Base-by-base conservation (phyloP, 2,797 vertebrate species). In the Melanotaenia trifasciata region DNA sequence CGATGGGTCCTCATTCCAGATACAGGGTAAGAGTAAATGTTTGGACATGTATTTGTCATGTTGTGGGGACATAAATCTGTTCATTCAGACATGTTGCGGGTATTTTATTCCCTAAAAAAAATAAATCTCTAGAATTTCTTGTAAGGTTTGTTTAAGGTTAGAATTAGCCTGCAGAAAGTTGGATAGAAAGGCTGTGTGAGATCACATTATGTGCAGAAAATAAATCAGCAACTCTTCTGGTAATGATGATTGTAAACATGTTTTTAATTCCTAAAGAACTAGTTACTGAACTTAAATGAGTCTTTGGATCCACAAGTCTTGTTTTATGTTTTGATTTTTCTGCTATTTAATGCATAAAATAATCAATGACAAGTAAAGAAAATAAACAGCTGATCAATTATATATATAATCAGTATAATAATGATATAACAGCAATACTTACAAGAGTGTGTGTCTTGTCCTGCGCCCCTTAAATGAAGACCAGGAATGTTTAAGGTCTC, bases 1-100 rank as follows among this genome's bases (percentile, higher is more conserved):
- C 95, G 18, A 96, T 96, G 96, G 97, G 97, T 10, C 89, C 94
- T 67, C 95, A 96, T 72, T 96, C 96, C 67, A 96, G 97, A 90
- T 98, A 97, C 91, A 92, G 96, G 94, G 97, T 98, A 84, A 60
- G 94, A 35, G 60, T 75, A 30, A 18, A 53, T 70, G 51, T 78
- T 32, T 67, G 35, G 60, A 18, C 38, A 24, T 57, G 12, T 26
- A 28, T 68, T 24, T 12, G 8, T 57, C 12, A 10, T 53, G 30
- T 20, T 62, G 20, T 36, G 5, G 33, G 6, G 30, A 67, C 63
- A 54, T 18, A 30, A 57, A 60, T 3, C 33, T 30, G 14, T 33
- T 53, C 7, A 53, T 43, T 18, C 2, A 40, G 22, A 24, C 14
- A 14, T 26, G 13, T 4, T 60, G 22, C 5, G 14, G 13, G 38